phyloP scores from a whole-genome alignment of 1,140 invertebrate genomes.

The Agrilus planipennis region DNA sequence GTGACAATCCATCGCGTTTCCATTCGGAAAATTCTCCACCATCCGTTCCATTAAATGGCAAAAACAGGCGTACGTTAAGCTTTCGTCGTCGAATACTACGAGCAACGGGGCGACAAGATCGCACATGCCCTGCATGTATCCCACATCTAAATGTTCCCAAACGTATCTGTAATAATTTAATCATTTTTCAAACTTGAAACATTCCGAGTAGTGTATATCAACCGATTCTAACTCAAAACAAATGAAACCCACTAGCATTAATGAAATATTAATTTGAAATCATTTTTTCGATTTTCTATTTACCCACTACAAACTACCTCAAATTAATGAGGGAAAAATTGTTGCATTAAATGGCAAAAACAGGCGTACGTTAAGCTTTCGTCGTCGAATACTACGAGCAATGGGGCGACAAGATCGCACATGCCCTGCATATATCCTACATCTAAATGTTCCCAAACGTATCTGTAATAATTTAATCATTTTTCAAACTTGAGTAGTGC shows the following conservation, averaged over 20 bases:
- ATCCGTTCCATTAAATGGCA: conserved; percentile 82
- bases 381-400: conserved; percentile 86
- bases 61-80: conserved; percentile 85
- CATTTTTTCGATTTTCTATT: no score
- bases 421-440: conserved; percentile 87
- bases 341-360: conserved; percentile 80
- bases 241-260: no score
- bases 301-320: no score
- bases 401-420: conserved; percentile 89
- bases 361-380: conserved; percentile 86
- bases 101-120: conserved; percentile 86
- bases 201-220: background rate
- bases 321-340: no score
- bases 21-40: conserved; percentile 84
- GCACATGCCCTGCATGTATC: conserved; percentile 91
- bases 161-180: conserved; percentile 54
- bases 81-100: conserved; percentile 87
- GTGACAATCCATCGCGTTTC: conserved; percentile 87
- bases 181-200: background rate
- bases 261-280: no score
- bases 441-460: conserved; percentile 89
- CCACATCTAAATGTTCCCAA: conserved; percentile 85
- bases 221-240: no score
- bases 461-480: conserved; percentile 38
- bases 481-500: background rate